Percentiles rank a stretch among this genome's conserved stretches.
phyloP scores from a whole-genome alignment of 1,140 invertebrate species.

The Campoletis sonorensis region DNA sequence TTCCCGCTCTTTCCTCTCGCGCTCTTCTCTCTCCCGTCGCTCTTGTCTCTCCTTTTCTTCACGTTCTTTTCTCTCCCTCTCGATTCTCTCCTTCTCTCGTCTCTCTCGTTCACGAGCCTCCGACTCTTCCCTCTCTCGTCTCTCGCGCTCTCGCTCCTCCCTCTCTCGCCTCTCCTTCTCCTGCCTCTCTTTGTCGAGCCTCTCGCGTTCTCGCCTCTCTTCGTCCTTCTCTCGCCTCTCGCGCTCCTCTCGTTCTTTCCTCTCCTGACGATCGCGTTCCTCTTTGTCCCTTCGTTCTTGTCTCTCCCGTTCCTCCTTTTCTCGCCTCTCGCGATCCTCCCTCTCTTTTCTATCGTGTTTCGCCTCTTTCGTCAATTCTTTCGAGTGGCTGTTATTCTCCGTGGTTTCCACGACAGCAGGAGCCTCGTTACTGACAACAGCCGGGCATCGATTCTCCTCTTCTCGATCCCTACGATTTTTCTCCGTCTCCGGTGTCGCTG shows the following conservation, averaged over 20 bases:
- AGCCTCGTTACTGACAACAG: constrained; percentile 11
- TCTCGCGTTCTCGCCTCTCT: constrained; percentile 72
- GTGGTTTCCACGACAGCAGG: constrained; percentile 45
- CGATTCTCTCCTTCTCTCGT: constrained; percentile 61
- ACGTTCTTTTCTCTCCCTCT: constrained; percentile 54
- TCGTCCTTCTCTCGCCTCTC: constrained; percentile 75
- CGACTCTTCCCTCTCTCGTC: constrained; percentile 71
- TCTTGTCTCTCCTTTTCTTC: constrained; percentile 49
- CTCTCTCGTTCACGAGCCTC: constrained; percentile 72
- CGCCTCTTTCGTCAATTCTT: constrained; percentile 57
- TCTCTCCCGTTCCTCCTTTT: constrained; percentile 64
- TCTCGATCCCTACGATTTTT: constrained; percentile 71
- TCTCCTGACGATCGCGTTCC: constrained; percentile 65
- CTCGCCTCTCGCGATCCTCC: constrained; percentile 68
- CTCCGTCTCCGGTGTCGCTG: constrained; percentile 47
- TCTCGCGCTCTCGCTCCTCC: constrained; percentile 63
- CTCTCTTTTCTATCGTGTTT: constrained; percentile 70
- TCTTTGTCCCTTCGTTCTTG: constrained; percentile 66
- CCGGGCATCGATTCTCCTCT: constrained; percentile 58
- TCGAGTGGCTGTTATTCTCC: constrained; percentile 56
- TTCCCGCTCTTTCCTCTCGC: constrained; percentile 66
- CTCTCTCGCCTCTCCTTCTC: constrained; percentile 70
- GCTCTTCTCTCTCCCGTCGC: constrained; percentile 60
- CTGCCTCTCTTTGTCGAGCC: constrained; percentile 65
- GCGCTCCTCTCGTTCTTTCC: constrained; percentile 69